Evolutionary conservation across 2,797 vertebrate species (phyloP).

Genomic region (Sibirionetta formosa): DNA sequence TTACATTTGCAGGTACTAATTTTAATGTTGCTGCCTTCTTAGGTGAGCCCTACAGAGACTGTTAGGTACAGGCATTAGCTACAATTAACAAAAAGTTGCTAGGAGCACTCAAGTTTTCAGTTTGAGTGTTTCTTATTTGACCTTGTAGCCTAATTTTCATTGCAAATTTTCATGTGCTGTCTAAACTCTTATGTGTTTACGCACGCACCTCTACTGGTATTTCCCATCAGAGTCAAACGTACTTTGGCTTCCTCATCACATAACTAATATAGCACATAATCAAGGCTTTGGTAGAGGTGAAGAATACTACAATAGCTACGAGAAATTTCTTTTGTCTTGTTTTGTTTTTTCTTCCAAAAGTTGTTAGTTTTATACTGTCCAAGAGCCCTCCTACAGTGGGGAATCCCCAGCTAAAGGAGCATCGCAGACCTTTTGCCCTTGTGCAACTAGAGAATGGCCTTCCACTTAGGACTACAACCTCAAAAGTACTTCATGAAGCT

Average conservation of each 20-base stretch:
- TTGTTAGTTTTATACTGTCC: background rate
- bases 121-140: background rate
- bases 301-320: background rate
- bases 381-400: background rate
- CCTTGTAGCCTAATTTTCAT: background rate
- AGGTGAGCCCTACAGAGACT: background rate
- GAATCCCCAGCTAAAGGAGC: background rate
- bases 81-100: background rate
- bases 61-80: background rate
- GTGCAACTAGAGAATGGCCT: background rate
- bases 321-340: background rate
- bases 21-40: background rate
- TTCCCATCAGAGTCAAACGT: background rate
- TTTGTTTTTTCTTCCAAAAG: background rate
- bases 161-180: background rate
- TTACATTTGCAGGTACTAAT: background rate
- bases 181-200: background rate
- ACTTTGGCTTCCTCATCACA: background rate
- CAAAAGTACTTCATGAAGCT: background rate
- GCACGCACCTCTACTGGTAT: background rate
- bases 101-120: background rate
- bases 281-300: fast-evolving
- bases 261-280: background rate
- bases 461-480: background rate
- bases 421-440: background rate